Base-by-base conservation (phyloP, 2,113 vertebrate species). In the Ptilorrhoa leucosticta region DNA sequence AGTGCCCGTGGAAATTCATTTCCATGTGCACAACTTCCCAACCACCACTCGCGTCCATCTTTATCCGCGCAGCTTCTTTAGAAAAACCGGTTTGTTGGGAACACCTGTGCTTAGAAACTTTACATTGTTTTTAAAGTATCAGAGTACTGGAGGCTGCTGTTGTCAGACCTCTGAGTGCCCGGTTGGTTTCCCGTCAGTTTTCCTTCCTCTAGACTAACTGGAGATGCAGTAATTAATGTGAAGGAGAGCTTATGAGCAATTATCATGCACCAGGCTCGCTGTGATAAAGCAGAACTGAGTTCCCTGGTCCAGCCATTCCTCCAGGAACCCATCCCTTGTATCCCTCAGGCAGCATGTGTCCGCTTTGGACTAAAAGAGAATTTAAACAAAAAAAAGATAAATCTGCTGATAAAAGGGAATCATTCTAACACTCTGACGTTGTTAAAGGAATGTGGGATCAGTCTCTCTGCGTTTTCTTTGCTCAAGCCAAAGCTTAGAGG, bases 1-100 rank as follows among this genome's bases (percentile, higher is more conserved):
- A n/a, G 4, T 1, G 2, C 16, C 53, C 24, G 31, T 13, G 27
- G 57, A 68, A 78, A 94, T 75, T 23, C 4, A 39, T 45, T 64
- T 23, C 30, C 45, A 12, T 2, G 42, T 12, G 65, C 63, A 37
- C 19, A 51, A 13, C 6, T 30, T 23, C 54, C 42, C 4, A 47
- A 54, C 15, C 54, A 30, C 33, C 13, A 10, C 13, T 42, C 39
- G 1, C 3, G 8, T 18, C 28, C 27, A 26, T 9, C 30, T 68
- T 44, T 15, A 51, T 2, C 30, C 33, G 10, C 0, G 0, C 0
- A 4, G 18, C 4, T 64, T 1, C 10, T 15, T 53, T n/a, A 33
- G 58, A 61, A 83, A 57, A 83, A 31, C 2, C 11, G 27, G 5
- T 18, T 77, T 48, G 15, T 31, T 65, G 9, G 44, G 21, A 91